A percentile compares a stretch with the other conserved stretches of the same genome.
Evolutionary conservation across 2,113 vertebrate genomes (phyloP).

Genomic region (Myrmecophaga tridactyla): DNA sequence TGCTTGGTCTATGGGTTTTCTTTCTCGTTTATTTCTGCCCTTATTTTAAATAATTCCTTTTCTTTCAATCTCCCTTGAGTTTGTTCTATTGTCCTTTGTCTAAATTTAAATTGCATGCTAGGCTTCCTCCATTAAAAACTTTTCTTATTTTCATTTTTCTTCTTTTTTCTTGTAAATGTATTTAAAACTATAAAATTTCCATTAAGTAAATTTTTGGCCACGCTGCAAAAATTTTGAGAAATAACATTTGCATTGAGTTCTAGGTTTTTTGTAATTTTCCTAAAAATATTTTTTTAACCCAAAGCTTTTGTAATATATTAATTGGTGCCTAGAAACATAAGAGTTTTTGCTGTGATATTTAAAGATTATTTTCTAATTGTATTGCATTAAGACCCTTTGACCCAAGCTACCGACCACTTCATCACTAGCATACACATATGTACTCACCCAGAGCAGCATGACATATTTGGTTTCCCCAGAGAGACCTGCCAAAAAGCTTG

Average conservation of each 20-base stretch:
- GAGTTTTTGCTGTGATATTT: not conserved
- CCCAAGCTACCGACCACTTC: not conserved
- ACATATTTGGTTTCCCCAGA: not conserved
- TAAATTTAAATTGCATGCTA: not conserved
- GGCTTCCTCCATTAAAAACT: not conserved
- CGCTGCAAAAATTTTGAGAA: not conserved
- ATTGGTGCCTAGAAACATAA: not conserved
- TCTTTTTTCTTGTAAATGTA: not conserved
- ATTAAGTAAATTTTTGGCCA: not conserved
- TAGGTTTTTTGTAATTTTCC: not conserved
- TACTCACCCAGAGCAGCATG: not conserved
- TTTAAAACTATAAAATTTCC: not conserved
- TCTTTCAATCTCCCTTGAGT: not conserved
- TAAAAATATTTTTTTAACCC: not conserved
- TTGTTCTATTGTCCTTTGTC: not conserved
- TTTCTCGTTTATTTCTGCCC: not conserved
- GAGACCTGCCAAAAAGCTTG: not conserved
- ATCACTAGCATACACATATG: not conserved
- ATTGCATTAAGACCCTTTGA: not conserved
- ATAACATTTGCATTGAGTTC: not conserved
- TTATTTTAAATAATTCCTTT: not conserved
- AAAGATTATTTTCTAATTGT: not conserved
- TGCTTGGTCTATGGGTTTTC: not conserved
- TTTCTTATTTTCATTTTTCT: not conserved
- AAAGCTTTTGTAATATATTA: not conserved